These are phyloP conservation scores for Pheosia tremula DNA, from an alignment of 2,888 invertebrate genomes.

Conservation along the genomic window DNA sequence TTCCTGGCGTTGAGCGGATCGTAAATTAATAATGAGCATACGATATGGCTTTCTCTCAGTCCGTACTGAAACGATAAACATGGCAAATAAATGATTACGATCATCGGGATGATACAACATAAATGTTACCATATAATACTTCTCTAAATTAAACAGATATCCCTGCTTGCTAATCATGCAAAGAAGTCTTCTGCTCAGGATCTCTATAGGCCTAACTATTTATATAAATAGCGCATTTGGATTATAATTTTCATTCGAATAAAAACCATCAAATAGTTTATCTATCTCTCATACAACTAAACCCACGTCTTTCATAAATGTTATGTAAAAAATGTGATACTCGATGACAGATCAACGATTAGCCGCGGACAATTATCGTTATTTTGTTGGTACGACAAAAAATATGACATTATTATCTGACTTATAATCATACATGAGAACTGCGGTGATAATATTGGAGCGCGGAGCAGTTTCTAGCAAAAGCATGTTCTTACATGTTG, in stretches of 20 bases:
- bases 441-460: background rate
- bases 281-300: too few relatives aligned
- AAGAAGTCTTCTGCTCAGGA: too few relatives aligned
- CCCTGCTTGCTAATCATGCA: too few relatives aligned
- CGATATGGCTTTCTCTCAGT: slow-evolving; percentile 3
- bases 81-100: background rate
- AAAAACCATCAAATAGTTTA: too few relatives aligned
- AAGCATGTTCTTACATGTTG: background rate
- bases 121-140: too few relatives aligned
- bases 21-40: slow-evolving; percentile 2
- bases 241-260: too few relatives aligned
- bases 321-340: background rate
- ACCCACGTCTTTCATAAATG: background rate
- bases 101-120: background rate
- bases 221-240: too few relatives aligned
- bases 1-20: slow-evolving; percentile 1
- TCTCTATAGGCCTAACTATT: too few relatives aligned
- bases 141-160: too few relatives aligned
- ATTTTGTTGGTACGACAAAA: background rate
- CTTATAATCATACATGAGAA: background rate
- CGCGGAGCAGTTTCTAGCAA: background rate
- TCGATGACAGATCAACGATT: background rate
- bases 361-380: slow-evolving; percentile 1
- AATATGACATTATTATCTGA: background rate
- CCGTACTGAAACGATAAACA: background rate